Evolutionary conservation across 2,888 invertebrate genomes (phyloP).

Genomic region (Cantharis nigra): DNA sequence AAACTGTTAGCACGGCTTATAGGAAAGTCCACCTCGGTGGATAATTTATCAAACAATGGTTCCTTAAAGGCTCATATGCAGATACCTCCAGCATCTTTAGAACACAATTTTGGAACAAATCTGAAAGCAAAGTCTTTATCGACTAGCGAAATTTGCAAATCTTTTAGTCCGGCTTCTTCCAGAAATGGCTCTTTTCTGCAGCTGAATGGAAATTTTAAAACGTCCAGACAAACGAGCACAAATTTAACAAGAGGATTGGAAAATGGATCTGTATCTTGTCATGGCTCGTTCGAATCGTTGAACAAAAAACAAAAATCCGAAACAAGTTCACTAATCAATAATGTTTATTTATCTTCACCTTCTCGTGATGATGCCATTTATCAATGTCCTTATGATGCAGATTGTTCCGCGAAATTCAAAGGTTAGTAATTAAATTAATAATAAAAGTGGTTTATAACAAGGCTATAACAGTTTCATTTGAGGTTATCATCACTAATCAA

Average conservation of each 20-base stretch:
- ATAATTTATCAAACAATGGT: slow-evolving; percentile 53
- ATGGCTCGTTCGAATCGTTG: slow-evolving; percentile 49
- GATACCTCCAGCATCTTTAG: background rate
- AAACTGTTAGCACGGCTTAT: slow-evolving; percentile 59
- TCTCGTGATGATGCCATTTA: slow-evolving; percentile 33
- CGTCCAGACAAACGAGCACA: slow-evolving; percentile 29
- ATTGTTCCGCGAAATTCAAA: slow-evolving; percentile 42
- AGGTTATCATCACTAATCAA: background rate
- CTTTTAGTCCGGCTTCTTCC: slow-evolving; percentile 42
- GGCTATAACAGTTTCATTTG: background rate
- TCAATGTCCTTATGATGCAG: slow-evolving; percentile 46
- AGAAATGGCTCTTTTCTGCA: slow-evolving; percentile 42
- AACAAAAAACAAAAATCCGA: slow-evolving; percentile 28
- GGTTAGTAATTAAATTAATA: slow-evolving; percentile 30
- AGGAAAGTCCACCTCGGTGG: slow-evolving; percentile 58
- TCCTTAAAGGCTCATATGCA: background rate
- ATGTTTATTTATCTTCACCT: slow-evolving; percentile 7
- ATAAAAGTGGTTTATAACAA: background rate
- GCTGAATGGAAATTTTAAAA: slow-evolving; percentile 36
- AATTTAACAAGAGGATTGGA: slow-evolving; percentile 24
- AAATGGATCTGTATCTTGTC: slow-evolving; percentile 43
- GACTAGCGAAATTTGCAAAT: slow-evolving; percentile 56
- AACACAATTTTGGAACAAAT: slow-evolving; percentile 36
- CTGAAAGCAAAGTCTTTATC: slow-evolving; percentile 55
- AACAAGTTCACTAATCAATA: slow-evolving; percentile 8